These are phyloP conservation scores for Drosophila atroscutellata DNA, from an alignment of 2,888 invertebrate species.

Conservation along the genomic window DNA sequence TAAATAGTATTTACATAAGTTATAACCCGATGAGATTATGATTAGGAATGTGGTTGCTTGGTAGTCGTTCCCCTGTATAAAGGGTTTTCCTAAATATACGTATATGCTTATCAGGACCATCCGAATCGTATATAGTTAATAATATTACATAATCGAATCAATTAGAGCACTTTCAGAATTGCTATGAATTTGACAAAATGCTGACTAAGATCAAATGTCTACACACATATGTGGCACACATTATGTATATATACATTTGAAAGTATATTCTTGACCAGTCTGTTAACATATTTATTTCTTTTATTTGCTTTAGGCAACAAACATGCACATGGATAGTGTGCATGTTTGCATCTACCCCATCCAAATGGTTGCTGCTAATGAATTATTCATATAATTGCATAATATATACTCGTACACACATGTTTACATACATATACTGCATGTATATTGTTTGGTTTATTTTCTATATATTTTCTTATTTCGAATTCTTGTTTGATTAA, in stretches of 20 bases:
- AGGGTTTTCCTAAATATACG: background rate
- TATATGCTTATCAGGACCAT: background rate
- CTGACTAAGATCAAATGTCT: background rate
- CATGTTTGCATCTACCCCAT: background rate
- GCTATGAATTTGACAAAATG: background rate
- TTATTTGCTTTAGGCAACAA: background rate
- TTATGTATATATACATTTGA: background rate
- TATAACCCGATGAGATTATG: background rate
- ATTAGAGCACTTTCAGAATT: background rate
- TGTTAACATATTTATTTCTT: background rate
- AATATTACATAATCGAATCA: background rate
- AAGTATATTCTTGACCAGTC: background rate
- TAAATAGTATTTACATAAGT: background rate
- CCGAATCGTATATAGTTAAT: background rate
- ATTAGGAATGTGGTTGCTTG: background rate
- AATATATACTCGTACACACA: background rate
- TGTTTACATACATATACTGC: background rate
- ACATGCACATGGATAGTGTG: background rate
- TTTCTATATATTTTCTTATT: background rate
- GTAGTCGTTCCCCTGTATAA: background rate
- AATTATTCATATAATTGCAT: constrained; percentile 25
- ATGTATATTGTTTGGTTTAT: background rate
- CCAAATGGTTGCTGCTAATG: constrained; percentile 1
- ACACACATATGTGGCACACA: background rate
- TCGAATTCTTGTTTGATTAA: background rate